These are phyloP conservation scores for Myotis findleyi DNA, from an alignment of 2,797 vertebrate genomes.

Conservation along the genomic window DNA sequence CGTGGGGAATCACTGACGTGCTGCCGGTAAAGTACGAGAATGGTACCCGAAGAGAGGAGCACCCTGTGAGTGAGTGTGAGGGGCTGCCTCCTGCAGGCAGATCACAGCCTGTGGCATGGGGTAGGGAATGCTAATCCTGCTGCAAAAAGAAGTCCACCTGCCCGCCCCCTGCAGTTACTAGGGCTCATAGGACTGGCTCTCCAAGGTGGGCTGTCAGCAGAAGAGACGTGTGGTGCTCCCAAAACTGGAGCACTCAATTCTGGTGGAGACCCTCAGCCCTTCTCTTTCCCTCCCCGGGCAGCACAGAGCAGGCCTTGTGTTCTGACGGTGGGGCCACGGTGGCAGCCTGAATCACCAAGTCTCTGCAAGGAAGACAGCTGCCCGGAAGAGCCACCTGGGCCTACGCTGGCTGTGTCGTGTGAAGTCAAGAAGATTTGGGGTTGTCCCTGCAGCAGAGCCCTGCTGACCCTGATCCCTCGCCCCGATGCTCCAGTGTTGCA, in stretches of 20 bases:
- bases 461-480: not conserved
- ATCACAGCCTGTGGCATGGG: too few relatives aligned
- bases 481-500: too few relatives aligned
- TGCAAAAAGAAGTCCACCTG: not conserved
- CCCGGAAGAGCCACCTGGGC: not conserved
- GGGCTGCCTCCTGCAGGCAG: not conserved
- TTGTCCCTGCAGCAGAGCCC: not conserved
- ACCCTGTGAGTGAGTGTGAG: not conserved
- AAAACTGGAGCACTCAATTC: not conserved
- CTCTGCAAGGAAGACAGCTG: not conserved
- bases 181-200: not conserved
- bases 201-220: not conserved
- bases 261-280: fast-evolving
- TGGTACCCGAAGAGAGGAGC: not conserved
- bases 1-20: too few relatives aligned
- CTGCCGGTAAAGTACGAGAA: fast-evolving
- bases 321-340: fast-evolving
- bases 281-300: not conserved
- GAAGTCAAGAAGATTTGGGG: not conserved
- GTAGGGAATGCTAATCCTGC: not conserved
- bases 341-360: fast-evolving
- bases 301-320: not conserved
- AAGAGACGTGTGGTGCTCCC: not conserved
- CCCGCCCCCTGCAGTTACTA: not conserved
- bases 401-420: not conserved